Evolutionary conservation across 2,888 invertebrate genomes (phyloP).

Genomic region (Melipona beecheii): DNA sequence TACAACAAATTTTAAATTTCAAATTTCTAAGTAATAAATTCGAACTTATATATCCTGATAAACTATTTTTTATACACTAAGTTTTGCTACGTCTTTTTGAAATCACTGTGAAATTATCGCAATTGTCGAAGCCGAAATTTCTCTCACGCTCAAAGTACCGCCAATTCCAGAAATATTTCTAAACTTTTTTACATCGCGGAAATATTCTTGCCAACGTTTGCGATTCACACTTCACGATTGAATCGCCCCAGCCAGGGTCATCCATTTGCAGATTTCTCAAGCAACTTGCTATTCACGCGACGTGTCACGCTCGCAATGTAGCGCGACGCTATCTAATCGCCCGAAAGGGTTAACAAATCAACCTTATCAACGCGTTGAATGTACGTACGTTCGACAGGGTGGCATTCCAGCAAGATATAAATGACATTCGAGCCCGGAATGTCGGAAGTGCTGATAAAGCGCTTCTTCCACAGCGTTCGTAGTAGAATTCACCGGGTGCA

Average conservation of each 20-base stretch:
- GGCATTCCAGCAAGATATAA: background rate
- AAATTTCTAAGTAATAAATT: too few species aligned
- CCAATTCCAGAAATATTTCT: background rate
- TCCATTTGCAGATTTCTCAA: background rate
- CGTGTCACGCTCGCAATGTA: background rate
- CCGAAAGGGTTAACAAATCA: conserved; percentile 8
- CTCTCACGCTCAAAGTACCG: too few species aligned
- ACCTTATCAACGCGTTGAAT: background rate
- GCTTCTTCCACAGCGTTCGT: conserved; percentile 20
- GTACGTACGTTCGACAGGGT: background rate
- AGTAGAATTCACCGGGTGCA: conserved; percentile 57
- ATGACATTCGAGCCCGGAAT: conserved; percentile 10
- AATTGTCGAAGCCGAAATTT: too few species aligned
- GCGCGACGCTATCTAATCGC: background rate
- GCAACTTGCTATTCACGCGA: background rate
- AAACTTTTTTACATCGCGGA: background rate
- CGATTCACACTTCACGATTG: background rate
- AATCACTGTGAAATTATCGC: too few species aligned
- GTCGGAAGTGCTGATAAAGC: conserved; percentile 46
- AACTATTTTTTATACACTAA: too few species aligned
- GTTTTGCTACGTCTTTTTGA: too few species aligned
- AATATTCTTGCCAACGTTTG: background rate
- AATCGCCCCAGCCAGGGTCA: background rate
- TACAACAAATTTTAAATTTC: too few species aligned
- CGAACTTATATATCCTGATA: too few species aligned